Conservation (phyloP, 2,797 vertebrate genomes). For the Micropoecilia bifurca region DNA sequence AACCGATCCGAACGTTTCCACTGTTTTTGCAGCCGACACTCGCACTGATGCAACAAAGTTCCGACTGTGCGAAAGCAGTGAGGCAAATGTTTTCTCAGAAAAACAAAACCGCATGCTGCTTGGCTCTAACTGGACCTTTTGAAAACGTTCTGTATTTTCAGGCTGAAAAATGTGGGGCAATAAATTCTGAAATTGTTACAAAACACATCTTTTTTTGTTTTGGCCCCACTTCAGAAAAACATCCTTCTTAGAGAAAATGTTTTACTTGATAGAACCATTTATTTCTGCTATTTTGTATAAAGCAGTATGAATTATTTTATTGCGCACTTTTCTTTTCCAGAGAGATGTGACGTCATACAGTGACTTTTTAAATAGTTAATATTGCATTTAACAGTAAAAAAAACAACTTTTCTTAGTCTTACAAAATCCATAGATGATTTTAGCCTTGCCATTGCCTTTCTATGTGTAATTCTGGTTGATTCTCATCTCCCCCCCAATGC, state of each 20-base stretch:
- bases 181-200: conserved; percentile 26
- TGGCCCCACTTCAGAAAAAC: not conserved
- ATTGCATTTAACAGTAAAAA: too few relatives aligned
- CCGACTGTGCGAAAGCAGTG: conserved; percentile 30
- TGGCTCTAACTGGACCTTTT: conserved; percentile 1
- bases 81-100: conserved; percentile 28
- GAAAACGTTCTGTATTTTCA: conserved; percentile 11
- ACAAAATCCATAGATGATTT: too few relatives aligned
- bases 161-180: conserved; percentile 5
- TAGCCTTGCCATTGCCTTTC: too few relatives aligned
- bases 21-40: not conserved
- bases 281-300: not conserved
- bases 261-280: not conserved
- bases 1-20: not conserved
- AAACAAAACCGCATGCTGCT: not conserved
- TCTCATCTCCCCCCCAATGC: not conserved
- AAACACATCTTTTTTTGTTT: conserved; percentile 23
- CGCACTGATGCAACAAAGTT: conserved; percentile 8
- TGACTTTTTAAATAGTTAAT: too few relatives aligned
- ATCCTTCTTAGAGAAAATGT: not conserved
- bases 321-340: not conserved
- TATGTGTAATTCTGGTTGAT: too few relatives aligned
- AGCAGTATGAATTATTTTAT: not conserved
- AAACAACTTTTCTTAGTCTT: too few relatives aligned
- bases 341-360: not conserved